phyloP scores from a whole-genome alignment of 1,140 invertebrate genomes.

The Procambarus clarkii region DNA sequence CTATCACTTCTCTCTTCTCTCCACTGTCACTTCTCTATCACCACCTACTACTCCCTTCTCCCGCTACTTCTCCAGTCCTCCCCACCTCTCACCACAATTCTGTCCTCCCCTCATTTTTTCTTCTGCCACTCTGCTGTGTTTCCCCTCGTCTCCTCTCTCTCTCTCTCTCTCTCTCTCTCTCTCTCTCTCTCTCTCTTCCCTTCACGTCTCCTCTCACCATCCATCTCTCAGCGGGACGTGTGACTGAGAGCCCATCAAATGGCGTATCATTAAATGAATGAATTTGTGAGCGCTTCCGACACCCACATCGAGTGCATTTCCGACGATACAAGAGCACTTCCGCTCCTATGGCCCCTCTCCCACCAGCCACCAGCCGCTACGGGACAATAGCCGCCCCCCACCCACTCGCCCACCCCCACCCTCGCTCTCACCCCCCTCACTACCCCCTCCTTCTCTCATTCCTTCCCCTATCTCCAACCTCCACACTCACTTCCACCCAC shows the following conservation, averaged over 20 bases:
- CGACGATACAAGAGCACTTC: constrained; percentile 37
- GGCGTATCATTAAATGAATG: constrained; percentile 62
- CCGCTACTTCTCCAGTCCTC: too few relatives aligned
- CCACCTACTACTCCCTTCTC: too few relatives aligned
- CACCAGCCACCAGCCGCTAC: too few relatives aligned
- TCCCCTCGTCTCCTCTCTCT: too few relatives aligned
- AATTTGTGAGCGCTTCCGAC: constrained; percentile 57
- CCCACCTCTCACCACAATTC: too few relatives aligned
- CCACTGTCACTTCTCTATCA: too few relatives aligned
- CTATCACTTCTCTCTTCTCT: too few relatives aligned
- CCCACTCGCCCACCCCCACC: background rate
- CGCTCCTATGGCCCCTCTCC: background rate
- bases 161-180: background rate
- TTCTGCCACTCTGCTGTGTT: background rate
- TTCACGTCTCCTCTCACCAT: background rate
- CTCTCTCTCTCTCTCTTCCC: background rate
- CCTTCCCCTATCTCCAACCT: too few relatives aligned
- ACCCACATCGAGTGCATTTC: constrained; percentile 37
- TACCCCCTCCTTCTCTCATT: background rate
- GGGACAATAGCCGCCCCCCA: background rate
- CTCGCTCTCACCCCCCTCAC: background rate
- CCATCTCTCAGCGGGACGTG: background rate
- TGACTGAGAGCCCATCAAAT: constrained; percentile 37
- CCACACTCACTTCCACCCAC: too few relatives aligned
- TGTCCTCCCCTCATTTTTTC: too few relatives aligned